These are phyloP conservation scores for Meteorus colon DNA, from an alignment of 2,888 invertebrate species.

Conservation along the genomic window DNA sequence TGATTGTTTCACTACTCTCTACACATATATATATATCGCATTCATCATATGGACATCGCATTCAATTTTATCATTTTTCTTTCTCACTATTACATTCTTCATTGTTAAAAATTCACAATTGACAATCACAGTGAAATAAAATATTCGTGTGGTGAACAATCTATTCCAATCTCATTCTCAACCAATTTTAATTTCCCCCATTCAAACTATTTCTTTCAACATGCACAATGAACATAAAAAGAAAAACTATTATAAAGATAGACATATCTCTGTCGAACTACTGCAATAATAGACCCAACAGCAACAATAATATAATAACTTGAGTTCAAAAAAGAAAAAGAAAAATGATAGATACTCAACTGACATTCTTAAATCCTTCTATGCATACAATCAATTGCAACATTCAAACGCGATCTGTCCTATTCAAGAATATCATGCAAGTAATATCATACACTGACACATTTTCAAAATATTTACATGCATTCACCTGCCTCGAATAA, in stretches of 20 bases:
- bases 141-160: neutral
- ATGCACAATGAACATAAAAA: no score
- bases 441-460: neutral
- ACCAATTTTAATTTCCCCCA: neutral
- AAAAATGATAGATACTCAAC: neutral
- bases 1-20: conserved; percentile 17
- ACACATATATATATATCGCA: neutral
- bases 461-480: no score
- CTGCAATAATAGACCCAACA: neutral
- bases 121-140: neutral
- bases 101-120: neutral
- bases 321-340: neutral
- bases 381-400: neutral
- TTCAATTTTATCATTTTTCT: neutral
- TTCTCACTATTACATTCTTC: neutral
- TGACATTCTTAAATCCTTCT: neutral
- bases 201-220: no score
- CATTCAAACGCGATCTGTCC: neutral
- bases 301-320: neutral
- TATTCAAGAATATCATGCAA: neutral
- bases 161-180: neutral
- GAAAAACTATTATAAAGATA: neutral
- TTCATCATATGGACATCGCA: neutral
- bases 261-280: no score
- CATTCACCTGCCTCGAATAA: no score